Conservation (phyloP, 2,113 vertebrate genomes). For the Mugil cephalus region DNA sequence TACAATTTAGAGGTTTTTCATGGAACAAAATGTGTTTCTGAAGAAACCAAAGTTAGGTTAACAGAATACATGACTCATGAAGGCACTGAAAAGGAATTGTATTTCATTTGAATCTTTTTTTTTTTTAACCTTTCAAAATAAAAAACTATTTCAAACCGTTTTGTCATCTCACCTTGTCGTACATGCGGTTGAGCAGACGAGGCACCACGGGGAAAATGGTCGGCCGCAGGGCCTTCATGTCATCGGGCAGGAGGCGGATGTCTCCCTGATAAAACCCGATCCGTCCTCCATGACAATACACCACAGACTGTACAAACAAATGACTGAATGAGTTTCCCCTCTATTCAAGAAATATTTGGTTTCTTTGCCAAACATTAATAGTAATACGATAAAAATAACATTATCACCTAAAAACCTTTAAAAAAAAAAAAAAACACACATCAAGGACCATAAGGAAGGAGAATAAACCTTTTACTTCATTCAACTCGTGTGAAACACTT, state of each 20-base stretch:
- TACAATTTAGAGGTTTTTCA: too few species aligned
- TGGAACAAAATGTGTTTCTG: not conserved
- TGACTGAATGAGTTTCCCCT: too few species aligned
- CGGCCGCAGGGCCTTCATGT: slow-evolving; percentile 94
- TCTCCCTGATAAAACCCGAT: slow-evolving; percentile 98
- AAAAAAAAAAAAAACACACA: not conserved
- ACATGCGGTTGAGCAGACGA: slow-evolving; percentile 97
- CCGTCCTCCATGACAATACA: slow-evolving; percentile 95
- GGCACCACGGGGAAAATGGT: slow-evolving; percentile 98
- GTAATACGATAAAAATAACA: too few species aligned
- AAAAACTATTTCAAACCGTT: not conserved
- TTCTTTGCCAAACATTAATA: too few species aligned
- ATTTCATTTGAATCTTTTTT: too few species aligned
- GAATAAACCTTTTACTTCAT: too few species aligned
- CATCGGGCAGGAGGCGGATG: slow-evolving; percentile 94
- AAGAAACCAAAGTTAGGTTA: not conserved
- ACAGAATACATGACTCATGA: too few species aligned
- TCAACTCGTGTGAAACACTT: too few species aligned
- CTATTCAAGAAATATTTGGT: not conserved
- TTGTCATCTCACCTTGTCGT: slow-evolving; percentile 93
- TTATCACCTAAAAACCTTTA: not conserved
- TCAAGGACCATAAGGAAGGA: not conserved
- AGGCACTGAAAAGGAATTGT: too few species aligned
- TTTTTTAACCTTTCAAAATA: not conserved
- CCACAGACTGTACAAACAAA: slow-evolving; percentile 87